A percentile compares a stretch with the other conserved stretches of the same genome.
Conservation (phyloP, 2,888 invertebrate species). For the Agriopis marginaria region DNA sequence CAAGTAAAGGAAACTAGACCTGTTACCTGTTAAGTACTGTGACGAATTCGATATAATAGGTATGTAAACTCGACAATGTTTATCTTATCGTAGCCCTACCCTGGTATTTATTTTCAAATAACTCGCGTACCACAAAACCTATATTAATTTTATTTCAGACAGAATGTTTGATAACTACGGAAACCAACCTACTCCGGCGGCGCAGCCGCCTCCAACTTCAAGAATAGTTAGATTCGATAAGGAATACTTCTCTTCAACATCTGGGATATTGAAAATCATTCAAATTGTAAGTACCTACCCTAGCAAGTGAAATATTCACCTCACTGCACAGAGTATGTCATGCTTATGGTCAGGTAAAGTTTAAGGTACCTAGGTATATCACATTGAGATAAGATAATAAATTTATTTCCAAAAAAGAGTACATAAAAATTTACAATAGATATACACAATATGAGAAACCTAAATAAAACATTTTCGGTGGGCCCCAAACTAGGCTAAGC, state of each 20-base stretch:
- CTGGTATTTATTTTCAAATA: not conserved
- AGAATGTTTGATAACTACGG: constrained; percentile 70
- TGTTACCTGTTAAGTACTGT: not conserved
- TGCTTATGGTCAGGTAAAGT: too few species aligned
- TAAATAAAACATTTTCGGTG: too few species aligned
- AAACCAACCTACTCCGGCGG: constrained; percentile 51
- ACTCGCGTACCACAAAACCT: not conserved
- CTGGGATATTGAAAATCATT: constrained; percentile 91
- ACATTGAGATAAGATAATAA: too few species aligned
- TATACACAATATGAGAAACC: too few species aligned
- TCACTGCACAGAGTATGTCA: not conserved
- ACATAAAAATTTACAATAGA: too few species aligned
- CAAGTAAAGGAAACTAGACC: not conserved
- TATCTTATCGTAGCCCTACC: not conserved
- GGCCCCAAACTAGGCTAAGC: too few species aligned
- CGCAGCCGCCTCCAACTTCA: constrained; percentile 82
- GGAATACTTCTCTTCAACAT: constrained; percentile 88
- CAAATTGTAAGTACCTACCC: constrained; percentile 88
- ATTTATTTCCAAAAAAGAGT: too few species aligned
- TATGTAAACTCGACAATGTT: not conserved
- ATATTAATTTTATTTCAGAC: not conserved
- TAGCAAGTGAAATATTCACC: not conserved
- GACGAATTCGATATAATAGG: not conserved
- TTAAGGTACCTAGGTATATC: too few species aligned
- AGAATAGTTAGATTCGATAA: constrained; percentile 91